Evolutionary conservation across 2,113 vertebrate species (phyloP).

Genomic region (Podiceps cristatus): DNA sequence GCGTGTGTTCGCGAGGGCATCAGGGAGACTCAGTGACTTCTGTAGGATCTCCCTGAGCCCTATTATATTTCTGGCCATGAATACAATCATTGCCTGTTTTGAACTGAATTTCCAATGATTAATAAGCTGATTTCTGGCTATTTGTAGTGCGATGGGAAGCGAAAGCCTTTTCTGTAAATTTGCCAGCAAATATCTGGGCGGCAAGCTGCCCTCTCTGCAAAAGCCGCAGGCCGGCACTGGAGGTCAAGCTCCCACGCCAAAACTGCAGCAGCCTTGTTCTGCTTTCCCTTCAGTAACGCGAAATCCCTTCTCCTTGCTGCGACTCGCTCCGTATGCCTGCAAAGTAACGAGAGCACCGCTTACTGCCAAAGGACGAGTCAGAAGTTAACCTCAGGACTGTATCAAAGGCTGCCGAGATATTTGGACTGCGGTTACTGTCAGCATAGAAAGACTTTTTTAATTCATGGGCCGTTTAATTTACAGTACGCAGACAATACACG

Average conservation of each 20-base stretch:
- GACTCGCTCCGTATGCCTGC: accelerated
- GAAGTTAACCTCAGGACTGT: accelerated
- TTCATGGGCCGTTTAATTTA: accelerated
- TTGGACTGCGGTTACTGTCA: accelerated
- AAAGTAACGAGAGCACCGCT: accelerated
- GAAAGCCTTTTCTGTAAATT: neutral
- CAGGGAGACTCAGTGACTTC: accelerated
- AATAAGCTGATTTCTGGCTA: neutral
- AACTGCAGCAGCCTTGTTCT: neutral
- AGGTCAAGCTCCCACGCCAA: neutral
- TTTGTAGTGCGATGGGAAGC: neutral
- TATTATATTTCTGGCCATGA: neutral
- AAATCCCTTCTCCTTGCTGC: neutral
- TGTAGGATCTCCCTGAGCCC: accelerated
- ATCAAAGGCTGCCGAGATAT: accelerated
- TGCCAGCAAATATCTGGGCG: neutral
- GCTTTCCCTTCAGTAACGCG: neutral
- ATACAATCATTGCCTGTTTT: accelerated
- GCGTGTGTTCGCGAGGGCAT: accelerated
- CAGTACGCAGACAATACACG: accelerated
- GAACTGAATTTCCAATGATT: neutral
- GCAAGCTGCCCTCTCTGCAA: neutral
- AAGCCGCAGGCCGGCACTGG: neutral
- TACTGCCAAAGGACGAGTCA: accelerated
- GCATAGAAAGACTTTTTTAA: no score